Conservation (phyloP, 2,113 vertebrate species). For the crab-eating macaque (Macaca fascicularis) region DNA sequence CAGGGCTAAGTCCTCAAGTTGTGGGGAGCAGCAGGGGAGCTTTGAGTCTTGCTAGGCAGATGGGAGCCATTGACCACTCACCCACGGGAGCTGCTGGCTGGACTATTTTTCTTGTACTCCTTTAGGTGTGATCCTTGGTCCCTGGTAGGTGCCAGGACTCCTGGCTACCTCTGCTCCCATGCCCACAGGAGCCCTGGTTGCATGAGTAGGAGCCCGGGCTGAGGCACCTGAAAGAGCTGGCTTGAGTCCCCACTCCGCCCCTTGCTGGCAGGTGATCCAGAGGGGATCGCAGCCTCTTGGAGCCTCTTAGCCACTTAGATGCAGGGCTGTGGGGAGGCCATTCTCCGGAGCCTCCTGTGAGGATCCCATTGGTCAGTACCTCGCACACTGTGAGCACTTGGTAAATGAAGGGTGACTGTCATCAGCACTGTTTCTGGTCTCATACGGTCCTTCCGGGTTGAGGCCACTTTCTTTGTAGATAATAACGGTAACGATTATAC, state of each 20-base stretch:
- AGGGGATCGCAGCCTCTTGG: accelerated
- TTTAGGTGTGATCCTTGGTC: background rate
- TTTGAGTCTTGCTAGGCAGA: background rate
- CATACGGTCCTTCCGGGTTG: background rate
- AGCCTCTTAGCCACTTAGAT: background rate
- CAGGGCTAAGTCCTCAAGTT: background rate
- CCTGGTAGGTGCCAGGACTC: background rate
- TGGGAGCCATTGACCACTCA: background rate
- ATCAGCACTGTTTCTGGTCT: background rate
- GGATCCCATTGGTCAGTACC: background rate
- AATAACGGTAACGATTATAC: background rate
- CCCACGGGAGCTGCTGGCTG: background rate
- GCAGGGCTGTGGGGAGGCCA: background rate
- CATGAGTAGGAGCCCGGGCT: too few species aligned
- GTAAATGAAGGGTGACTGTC: background rate
- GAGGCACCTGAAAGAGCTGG: background rate
- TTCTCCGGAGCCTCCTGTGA: background rate
- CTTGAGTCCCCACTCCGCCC: background rate
- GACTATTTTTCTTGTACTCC: background rate
- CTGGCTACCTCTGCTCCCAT: background rate
- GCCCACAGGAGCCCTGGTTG: background rate
- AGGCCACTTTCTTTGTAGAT: background rate
- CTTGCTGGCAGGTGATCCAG: too few species aligned
- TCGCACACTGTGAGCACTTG: accelerated
- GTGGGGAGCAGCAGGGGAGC: background rate